Conservation (phyloP, 2,113 vertebrate genomes). For the Sterrhoptilus dennistouni region DNA sequence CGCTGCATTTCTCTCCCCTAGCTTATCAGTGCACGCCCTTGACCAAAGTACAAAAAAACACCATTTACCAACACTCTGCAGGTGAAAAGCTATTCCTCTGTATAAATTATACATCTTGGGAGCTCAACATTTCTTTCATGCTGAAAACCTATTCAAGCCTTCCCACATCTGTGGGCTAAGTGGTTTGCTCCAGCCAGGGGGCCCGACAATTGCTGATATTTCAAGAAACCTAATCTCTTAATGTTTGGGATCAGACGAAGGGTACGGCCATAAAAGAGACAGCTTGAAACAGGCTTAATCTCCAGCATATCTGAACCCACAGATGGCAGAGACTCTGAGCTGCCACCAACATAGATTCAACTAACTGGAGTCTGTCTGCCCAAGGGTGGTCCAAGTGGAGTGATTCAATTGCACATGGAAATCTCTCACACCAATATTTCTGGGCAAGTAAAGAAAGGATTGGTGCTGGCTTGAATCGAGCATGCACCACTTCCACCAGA, state of each 20-base stretch:
- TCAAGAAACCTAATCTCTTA: constrained; percentile 78
- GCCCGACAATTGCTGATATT: constrained; percentile 54
- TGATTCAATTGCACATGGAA: not conserved
- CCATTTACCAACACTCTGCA: not conserved
- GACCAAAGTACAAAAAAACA: not conserved
- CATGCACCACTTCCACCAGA: not conserved
- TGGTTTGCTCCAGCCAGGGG: constrained; percentile 29
- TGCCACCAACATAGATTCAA: constrained; percentile 6
- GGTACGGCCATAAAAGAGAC: constrained; percentile 26
- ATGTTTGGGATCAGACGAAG: constrained; percentile 66
- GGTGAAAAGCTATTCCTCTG: constrained; percentile 5
- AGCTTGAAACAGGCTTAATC: constrained; percentile 67
- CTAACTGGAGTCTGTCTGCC: not conserved
- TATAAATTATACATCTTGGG: constrained; percentile 20
- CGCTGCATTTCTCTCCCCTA: not conserved
- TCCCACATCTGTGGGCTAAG: not conserved
- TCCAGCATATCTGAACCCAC: constrained; percentile 23
- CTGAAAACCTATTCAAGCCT: constrained; percentile 55
- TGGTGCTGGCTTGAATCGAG: accelerated
- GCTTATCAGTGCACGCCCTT: not conserved
- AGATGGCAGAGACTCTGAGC: not conserved
- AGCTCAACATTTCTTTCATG: constrained; percentile 40
- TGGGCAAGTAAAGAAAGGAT: not conserved
- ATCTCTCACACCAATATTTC: not conserved
- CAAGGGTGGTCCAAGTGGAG: not conserved